Percentiles rank a stretch among this genome's conserved stretches.
phyloP scores from a whole-genome alignment of 2,888 invertebrate genomes.

The Epistrophella euchroma region DNA sequence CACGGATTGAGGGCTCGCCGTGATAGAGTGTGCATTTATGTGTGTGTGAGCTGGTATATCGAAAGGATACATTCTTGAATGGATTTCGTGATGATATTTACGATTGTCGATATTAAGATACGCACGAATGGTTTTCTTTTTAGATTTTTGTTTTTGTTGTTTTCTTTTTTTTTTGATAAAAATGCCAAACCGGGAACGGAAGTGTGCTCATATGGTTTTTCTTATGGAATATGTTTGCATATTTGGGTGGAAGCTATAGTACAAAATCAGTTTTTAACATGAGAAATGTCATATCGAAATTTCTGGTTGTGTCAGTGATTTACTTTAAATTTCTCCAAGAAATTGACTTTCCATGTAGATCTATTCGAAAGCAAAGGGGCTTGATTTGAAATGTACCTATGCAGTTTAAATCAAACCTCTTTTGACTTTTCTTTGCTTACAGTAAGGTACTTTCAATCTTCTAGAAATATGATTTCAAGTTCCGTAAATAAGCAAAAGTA shows the following conservation, averaged over 20 bases:
- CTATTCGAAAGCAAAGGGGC: background rate
- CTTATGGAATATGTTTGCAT: constrained; percentile 31
- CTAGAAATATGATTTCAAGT: no score
- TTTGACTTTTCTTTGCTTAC: background rate
- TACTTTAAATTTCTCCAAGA: constrained; percentile 1
- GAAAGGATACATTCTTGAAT: constrained; percentile 61
- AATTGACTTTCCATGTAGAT: background rate
- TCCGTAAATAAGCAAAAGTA: no score
- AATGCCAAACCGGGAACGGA: constrained; percentile 4
- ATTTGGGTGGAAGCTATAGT: background rate
- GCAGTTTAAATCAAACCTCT: background rate
- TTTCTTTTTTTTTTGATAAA: background rate
- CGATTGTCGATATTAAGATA: constrained; percentile 65
- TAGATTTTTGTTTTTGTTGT: background rate
- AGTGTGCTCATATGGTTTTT: constrained; percentile 43
- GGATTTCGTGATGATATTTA: constrained; percentile 67
- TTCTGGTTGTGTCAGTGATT: constrained; percentile 18
- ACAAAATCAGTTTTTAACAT: constrained; percentile 17
- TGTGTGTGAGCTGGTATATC: constrained; percentile 26
- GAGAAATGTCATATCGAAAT: constrained; percentile 37
- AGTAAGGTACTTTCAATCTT: no score
- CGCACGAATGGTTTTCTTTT: constrained; percentile 49
- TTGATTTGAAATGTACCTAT: background rate
- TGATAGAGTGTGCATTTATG: constrained; percentile 8
- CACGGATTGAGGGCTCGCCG: background rate